These are phyloP conservation scores for Hyles lineata DNA, from an alignment of 2,888 invertebrate genomes.

Conservation along the genomic window DNA sequence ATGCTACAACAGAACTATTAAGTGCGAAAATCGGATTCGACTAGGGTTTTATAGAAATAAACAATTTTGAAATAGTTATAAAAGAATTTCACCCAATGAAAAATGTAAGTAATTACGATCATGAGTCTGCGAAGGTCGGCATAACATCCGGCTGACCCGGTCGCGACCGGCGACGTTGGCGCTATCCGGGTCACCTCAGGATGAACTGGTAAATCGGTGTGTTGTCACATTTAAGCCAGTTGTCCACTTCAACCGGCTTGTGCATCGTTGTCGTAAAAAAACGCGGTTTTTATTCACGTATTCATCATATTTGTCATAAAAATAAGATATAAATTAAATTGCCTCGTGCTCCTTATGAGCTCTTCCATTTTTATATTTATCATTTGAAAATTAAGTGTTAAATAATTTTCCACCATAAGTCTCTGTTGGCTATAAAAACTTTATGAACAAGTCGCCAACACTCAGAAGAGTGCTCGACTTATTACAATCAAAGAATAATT, in stretches of 20 bases:
- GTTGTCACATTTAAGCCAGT: constrained; percentile 44
- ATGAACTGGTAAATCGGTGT: constrained; percentile 41
- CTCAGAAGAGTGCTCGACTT: not conserved
- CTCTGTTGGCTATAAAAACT: not conserved
- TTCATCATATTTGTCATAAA: not conserved
- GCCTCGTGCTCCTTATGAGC: not conserved
- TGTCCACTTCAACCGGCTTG: constrained; percentile 43
- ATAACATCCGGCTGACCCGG: constrained; percentile 76
- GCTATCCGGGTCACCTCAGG: constrained; percentile 80
- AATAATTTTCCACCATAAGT: not conserved
- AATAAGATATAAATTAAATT: not conserved
- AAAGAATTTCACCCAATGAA: constrained; percentile 28
- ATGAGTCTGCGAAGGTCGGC: constrained; percentile 65
- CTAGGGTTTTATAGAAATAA: not conserved
- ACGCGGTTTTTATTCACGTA: too few relatives aligned
- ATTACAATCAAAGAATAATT: constrained; percentile 3
- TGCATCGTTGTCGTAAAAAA: constrained; percentile 10
- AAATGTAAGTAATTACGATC: constrained; percentile 52
- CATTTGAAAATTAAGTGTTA: not conserved
- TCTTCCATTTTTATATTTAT: not conserved
- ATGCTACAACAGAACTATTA: not conserved
- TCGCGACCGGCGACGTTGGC: constrained; percentile 77
- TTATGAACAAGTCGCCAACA: not conserved
- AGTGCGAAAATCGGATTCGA: not conserved
- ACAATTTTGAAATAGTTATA: not conserved